A percentile compares a stretch with the other conserved stretches of the same genome.
Conservation (phyloP, 1,140 invertebrate genomes). For the Anoplolepis gracilipes region DNA sequence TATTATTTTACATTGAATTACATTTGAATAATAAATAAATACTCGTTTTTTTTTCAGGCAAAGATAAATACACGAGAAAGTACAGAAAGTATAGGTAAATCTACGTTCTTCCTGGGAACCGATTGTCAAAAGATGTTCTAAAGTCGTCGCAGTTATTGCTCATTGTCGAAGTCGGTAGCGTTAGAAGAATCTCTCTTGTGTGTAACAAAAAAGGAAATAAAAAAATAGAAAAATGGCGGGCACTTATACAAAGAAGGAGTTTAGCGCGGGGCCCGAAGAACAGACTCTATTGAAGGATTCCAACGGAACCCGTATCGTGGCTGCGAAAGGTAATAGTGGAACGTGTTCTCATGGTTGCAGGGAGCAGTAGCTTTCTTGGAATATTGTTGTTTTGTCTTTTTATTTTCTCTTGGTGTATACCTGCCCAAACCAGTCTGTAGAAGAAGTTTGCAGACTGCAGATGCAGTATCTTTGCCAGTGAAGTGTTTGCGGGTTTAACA, state of each 20-base stretch:
- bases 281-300: conserved; percentile 82
- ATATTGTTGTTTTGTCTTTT: conserved; percentile 42
- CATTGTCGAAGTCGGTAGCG: neutral
- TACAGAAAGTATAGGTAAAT: neutral
- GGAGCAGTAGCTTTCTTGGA: conserved; percentile 38
- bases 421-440: conserved; percentile 63
- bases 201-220: neutral
- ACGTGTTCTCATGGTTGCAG: conserved; percentile 31
- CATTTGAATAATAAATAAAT: neutral
- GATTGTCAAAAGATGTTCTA: neutral
- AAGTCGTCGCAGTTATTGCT: neutral
- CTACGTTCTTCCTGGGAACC: conserved; percentile 4
- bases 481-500: conserved; percentile 25
- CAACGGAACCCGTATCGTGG: conserved; percentile 79
- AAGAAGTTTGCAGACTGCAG: neutral
- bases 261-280: conserved; percentile 80
- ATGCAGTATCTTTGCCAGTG: conserved; percentile 14
- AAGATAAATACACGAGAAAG: neutral
- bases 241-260: conserved; percentile 84
- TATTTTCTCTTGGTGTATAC: conserved; percentile 22
- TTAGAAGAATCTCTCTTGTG: conserved; percentile 3
- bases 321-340: conserved; percentile 77
- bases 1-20: neutral
- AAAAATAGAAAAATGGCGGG: conserved; percentile 80
- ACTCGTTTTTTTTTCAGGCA: neutral